Evolutionary conservation across 2,888 invertebrate species (phyloP).

Genomic region (Odontocerum albicorne): DNA sequence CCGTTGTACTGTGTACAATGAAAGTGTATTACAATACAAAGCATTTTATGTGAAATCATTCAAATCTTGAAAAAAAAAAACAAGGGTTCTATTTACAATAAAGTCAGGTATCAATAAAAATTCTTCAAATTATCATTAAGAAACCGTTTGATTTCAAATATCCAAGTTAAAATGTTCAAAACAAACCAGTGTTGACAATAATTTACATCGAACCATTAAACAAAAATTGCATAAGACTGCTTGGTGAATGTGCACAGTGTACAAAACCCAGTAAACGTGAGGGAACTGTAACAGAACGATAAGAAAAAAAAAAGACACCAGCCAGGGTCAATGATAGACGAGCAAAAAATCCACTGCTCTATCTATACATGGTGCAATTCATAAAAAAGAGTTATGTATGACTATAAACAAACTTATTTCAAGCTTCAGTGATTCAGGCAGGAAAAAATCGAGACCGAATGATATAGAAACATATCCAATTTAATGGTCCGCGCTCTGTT

Average conservation of each 20-base stretch:
- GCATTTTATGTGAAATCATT: too few relatives aligned
- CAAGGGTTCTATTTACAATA: too few relatives aligned
- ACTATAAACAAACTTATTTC: constrained; percentile 36
- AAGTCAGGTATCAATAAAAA: too few relatives aligned
- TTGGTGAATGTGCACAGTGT: background rate
- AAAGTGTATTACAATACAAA: too few relatives aligned
- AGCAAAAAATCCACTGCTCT: constrained; percentile 19
- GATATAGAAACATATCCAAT: constrained; percentile 35
- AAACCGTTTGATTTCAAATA: too few relatives aligned
- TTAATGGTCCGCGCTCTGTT: constrained; percentile 32
- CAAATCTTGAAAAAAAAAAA: too few relatives aligned
- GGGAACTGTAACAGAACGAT: constrained; percentile 16
- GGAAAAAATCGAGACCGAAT: constrained; percentile 16
- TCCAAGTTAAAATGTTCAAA: too few relatives aligned
- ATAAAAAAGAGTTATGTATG: constrained; percentile 15
- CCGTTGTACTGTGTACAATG: too few relatives aligned
- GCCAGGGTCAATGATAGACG: constrained; percentile 32
- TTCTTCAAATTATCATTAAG: too few relatives aligned
- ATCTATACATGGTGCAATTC: constrained; percentile 6
- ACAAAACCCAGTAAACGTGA: constrained; percentile 24
- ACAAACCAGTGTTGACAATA: background rate
- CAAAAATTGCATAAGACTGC: background rate
- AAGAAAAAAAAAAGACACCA: constrained; percentile 14
- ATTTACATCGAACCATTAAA: too few relatives aligned
- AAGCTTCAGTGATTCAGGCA: constrained; percentile 25